phyloP scores from a whole-genome alignment of 2,797 vertebrate species.

The Ctenopoma multispine region DNA sequence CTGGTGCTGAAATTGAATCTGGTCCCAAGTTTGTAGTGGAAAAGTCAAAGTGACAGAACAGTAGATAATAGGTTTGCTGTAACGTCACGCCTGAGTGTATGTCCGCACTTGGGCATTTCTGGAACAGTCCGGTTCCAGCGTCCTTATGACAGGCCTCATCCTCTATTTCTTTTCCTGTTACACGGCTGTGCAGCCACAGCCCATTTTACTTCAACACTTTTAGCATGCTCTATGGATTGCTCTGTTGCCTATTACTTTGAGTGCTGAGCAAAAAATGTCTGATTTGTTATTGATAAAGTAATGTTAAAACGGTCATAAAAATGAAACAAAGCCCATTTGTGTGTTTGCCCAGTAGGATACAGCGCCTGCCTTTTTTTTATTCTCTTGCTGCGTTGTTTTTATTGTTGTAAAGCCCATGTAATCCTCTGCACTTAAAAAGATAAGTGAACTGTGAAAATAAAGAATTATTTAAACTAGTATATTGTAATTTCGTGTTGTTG shows the following conservation, averaged over 20 bases:
- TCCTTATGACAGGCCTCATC: conserved; percentile 83
- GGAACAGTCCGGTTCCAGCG: conserved; percentile 82
- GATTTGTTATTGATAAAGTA: conserved; percentile 85
- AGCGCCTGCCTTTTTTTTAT: conserved; percentile 41
- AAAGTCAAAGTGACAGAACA: conserved; percentile 87
- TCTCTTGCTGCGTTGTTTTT: conserved; percentile 67
- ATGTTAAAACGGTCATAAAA: conserved; percentile 78
- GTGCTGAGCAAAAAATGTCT: conserved; percentile 79
- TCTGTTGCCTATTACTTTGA: conserved; percentile 76
- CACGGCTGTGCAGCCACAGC: conserved; percentile 69
- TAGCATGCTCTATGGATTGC: conserved; percentile 69
- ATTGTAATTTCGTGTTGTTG: conserved; percentile 55
- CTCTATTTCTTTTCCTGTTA: conserved; percentile 73
- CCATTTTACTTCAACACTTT: conserved; percentile 69
- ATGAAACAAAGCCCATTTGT: conserved; percentile 75
- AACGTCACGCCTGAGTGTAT: conserved; percentile 85
- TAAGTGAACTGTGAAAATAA: conserved; percentile 71
- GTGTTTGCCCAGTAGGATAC: conserved; percentile 64
- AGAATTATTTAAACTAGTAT: conserved; percentile 67
- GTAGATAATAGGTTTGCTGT: conserved; percentile 89
- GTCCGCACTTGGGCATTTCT: conserved; percentile 86
- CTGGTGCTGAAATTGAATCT: conserved; percentile 86
- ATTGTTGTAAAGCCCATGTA: conserved; percentile 69
- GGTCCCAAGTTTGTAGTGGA: conserved; percentile 84
- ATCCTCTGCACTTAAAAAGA: conserved; percentile 74